Conservation (phyloP, 2,797 vertebrate species). For the Prionace glauca region DNA sequence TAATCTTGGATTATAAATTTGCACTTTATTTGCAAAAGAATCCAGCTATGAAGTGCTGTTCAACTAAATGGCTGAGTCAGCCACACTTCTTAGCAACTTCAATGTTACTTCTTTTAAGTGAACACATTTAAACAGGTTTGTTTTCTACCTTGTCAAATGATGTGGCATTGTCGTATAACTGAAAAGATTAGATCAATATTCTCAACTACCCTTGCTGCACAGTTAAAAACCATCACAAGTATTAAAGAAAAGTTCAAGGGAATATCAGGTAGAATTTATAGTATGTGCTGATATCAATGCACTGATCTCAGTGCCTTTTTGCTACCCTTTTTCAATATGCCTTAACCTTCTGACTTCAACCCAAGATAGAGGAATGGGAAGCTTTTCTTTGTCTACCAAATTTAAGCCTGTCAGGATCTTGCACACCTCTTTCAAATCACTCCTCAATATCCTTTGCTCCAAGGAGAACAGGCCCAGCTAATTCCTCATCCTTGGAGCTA, state of each 20-base stretch:
- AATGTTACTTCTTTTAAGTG: not conserved
- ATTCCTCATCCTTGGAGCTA: no score
- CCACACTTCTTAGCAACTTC: not conserved
- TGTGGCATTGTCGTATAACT: not conserved
- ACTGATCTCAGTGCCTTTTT: not conserved
- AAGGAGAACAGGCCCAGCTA: no score
- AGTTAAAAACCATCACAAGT: not conserved
- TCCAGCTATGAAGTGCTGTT: not conserved
- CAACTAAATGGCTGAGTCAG: not conserved
- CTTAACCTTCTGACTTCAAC: conserved; percentile 6
- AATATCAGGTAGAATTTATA: not conserved
- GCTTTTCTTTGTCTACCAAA: no score
- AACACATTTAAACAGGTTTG: not conserved
- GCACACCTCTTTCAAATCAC: no score
- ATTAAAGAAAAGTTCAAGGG: not conserved
- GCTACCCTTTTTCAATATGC: not conserved
- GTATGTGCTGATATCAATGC: not conserved
- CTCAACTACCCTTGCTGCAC: not conserved
- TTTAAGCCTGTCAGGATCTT: no score
- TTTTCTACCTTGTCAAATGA: not conserved
- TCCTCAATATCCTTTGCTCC: no score
- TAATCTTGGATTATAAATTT: not conserved
- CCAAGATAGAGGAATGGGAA: not conserved
- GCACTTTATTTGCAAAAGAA: not conserved
- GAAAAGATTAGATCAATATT: not conserved